phyloP scores from a whole-genome alignment of 2,797 vertebrate species.

The Jordanella pulchra region DNA sequence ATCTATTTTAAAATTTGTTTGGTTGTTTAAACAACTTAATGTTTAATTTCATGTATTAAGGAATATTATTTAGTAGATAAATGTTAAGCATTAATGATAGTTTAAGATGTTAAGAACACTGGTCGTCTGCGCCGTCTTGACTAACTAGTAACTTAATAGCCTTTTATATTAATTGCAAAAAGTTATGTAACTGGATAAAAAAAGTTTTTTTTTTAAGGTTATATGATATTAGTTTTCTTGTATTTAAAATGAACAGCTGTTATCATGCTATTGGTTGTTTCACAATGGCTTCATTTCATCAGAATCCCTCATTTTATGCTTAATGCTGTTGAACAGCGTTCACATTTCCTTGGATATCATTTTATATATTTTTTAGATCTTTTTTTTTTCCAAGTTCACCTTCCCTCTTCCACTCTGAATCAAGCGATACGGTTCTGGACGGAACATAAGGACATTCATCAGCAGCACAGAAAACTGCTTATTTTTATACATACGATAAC shows the following conservation, averaged over 20 bases:
- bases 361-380: background rate
- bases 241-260: background rate
- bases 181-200: too few species aligned
- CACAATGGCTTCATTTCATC: background rate
- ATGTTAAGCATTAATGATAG: background rate
- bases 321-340: background rate
- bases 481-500: background rate
- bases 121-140: background rate
- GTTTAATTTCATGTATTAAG: background rate
- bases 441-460: too few species aligned
- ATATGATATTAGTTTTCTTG: background rate
- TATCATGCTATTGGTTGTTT: background rate
- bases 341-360: background rate
- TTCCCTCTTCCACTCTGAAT: background rate
- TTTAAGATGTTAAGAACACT: background rate
- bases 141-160: too few species aligned
- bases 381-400: background rate
- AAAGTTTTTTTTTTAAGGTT: background rate
- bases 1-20: background rate
- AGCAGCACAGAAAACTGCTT: background rate
- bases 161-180: too few species aligned
- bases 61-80: background rate
- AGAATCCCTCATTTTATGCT: background rate
- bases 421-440: background rate
- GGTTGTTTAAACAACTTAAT: background rate